Evolutionary conservation across 1,140 invertebrate species (phyloP).

Genomic region (Asbolus verrucosus): DNA sequence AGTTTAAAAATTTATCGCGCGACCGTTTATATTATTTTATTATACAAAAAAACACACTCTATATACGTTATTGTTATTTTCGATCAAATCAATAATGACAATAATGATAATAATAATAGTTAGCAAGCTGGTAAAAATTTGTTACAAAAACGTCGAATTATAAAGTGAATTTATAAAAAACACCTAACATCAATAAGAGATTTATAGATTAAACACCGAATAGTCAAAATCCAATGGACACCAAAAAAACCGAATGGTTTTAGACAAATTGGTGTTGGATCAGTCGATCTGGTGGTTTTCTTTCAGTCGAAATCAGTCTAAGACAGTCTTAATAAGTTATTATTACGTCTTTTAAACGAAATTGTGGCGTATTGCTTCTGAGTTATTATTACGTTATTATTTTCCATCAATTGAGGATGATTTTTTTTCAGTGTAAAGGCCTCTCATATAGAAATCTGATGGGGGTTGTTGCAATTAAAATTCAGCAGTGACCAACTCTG

Average conservation of each 20-base stretch:
- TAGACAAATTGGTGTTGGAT: slow-evolving; percentile 57
- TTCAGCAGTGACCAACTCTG: slow-evolving; percentile 45
- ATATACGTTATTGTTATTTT: slow-evolving; percentile 5
- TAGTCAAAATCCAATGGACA: slow-evolving; percentile 51
- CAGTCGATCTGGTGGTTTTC: slow-evolving; percentile 56
- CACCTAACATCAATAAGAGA: slow-evolving; percentile 51
- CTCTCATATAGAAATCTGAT: slow-evolving; percentile 39
- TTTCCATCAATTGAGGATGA: slow-evolving; percentile 26
- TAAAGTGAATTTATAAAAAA: slow-evolving; percentile 52
- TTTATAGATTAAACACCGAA: slow-evolving; percentile 49
- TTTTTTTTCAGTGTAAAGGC: slow-evolving; percentile 46
- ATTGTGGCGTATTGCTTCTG: slow-evolving; percentile 47
- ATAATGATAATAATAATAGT: slow-evolving; percentile 15
- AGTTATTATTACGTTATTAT: slow-evolving; percentile 44
- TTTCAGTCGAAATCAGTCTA: slow-evolving; percentile 59
- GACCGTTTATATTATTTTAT: slow-evolving; percentile 42
- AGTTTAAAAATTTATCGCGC: slow-evolving; percentile 51
- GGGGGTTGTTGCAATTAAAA: slow-evolving; percentile 30
- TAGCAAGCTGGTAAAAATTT: slow-evolving; percentile 46
- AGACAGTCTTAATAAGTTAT: slow-evolving; percentile 55
- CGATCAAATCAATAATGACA: slow-evolving; percentile 21
- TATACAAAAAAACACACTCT: slow-evolving; percentile 8
- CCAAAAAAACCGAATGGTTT: slow-evolving; percentile 51
- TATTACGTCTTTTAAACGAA: slow-evolving; percentile 38
- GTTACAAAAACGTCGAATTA: slow-evolving; percentile 49